Evolutionary conservation across 2,888 invertebrate genomes (phyloP).

Genomic region (Drosophila kokeensis): DNA sequence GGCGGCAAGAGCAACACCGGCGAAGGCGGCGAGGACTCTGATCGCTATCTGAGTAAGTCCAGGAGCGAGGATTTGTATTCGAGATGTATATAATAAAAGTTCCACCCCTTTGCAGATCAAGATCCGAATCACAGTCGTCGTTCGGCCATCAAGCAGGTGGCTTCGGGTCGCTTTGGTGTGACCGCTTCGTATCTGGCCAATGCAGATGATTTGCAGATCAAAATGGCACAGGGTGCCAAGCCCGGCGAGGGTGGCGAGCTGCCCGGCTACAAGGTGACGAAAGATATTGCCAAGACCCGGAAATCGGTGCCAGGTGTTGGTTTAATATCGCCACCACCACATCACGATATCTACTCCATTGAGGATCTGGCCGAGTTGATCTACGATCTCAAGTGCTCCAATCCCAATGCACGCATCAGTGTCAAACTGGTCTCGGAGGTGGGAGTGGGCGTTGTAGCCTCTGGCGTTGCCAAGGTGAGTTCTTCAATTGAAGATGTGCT

Average conservation of each 20-base stretch:
- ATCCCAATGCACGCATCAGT: slow-evolving; percentile 97
- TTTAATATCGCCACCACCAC: slow-evolving; percentile 99
- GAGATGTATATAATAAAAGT: background rate
- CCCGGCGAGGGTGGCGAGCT: slow-evolving; percentile 99
- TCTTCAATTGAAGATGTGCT: background rate
- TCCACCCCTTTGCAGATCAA: slow-evolving; percentile 85
- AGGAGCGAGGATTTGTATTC: too few species aligned
- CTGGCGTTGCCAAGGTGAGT: slow-evolving; percentile 96
- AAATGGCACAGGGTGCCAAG: slow-evolving; percentile 99
- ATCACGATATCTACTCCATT: slow-evolving; percentile 99
- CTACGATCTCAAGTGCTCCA: slow-evolving; percentile 98
- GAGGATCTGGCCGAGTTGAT: slow-evolving; percentile 99
- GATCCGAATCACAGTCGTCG: slow-evolving; percentile 93
- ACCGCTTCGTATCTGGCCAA: slow-evolving; percentile 98
- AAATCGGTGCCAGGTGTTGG: slow-evolving; percentile 99
- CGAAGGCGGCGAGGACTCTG: slow-evolving; percentile 96
- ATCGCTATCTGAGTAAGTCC: slow-evolving; percentile 88
- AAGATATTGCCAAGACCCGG: slow-evolving; percentile 97
- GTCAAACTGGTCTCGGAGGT: slow-evolving; percentile 99
- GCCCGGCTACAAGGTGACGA: slow-evolving; percentile 95
- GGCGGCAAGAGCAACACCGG: slow-evolving; percentile 99
- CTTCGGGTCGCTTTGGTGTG: slow-evolving; percentile 99
- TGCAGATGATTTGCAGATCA: slow-evolving; percentile 99
- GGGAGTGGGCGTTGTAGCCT: slow-evolving; percentile 99
- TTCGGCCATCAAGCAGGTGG: slow-evolving; percentile 99